These are phyloP conservation scores for Rhagonycha fulva DNA, from an alignment of 2,888 invertebrate genomes.

Conservation along the genomic window DNA sequence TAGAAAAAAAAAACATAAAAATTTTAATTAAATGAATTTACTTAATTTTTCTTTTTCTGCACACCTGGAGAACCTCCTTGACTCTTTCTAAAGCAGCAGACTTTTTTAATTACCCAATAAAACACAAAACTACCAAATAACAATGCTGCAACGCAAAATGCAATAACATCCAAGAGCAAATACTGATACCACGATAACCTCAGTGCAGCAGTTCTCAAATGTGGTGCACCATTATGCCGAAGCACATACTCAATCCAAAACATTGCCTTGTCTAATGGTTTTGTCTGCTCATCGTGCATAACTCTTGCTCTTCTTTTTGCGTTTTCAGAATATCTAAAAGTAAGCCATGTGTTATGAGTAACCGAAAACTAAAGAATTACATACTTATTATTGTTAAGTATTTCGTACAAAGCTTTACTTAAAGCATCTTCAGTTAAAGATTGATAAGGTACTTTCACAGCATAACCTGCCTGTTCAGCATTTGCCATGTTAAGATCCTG, in stretches of 20 bases:
- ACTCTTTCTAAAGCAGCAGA: neutral
- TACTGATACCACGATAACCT: slow-evolving; percentile 34
- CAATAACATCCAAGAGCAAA: slow-evolving; percentile 39
- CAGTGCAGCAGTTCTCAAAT: slow-evolving; percentile 32
- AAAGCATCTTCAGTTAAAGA: slow-evolving; percentile 3
- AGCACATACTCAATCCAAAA: slow-evolving; percentile 42
- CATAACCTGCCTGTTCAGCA: neutral
- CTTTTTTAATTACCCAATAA: neutral
- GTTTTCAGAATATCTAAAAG: slow-evolving; percentile 35
- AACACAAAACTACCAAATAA: neutral
- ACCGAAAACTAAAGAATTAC: neutral
- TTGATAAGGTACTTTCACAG: neutral
- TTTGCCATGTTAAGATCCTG: slow-evolving; percentile 5
- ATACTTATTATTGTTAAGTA: slow-evolving; percentile 5
- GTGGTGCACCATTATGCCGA: slow-evolving; percentile 38
- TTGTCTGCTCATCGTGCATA: slow-evolving; percentile 36
- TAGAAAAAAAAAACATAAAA: too few species aligned
- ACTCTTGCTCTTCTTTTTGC: slow-evolving; percentile 34
- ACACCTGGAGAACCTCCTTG: neutral
- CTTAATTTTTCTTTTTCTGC: neutral
- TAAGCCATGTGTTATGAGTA: too few species aligned
- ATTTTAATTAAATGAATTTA: too few species aligned
- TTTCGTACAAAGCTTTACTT: neutral
- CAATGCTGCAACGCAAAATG: slow-evolving; percentile 3
- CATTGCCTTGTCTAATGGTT: slow-evolving; percentile 38